phyloP scores from a whole-genome alignment of 1,140 invertebrate genomes.

The Heterodera schachtii region DNA sequence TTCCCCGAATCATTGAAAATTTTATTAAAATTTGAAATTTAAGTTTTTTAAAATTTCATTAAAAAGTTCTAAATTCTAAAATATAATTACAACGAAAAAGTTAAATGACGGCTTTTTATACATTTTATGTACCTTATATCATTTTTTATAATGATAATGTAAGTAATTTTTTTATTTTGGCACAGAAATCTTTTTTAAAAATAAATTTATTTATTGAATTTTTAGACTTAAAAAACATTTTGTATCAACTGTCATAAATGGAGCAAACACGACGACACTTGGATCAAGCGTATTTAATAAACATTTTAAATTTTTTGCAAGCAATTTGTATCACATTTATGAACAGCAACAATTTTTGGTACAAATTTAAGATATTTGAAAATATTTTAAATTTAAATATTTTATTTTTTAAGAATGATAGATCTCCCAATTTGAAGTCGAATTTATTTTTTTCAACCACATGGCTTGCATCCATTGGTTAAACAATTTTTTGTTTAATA shows the following conservation, averaged over 20 bases:
- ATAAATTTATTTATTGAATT: no score
- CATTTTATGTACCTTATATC: no score
- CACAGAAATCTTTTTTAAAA: no score
- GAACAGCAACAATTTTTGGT: constrained; percentile 23
- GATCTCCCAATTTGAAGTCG: constrained; percentile 54
- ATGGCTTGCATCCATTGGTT: constrained; percentile 57
- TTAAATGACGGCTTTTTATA: no score
- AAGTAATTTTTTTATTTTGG: no score
- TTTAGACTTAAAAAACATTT: constrained; percentile 25
- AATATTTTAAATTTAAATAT: constrained; percentile 3
- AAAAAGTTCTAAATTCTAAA: no score
- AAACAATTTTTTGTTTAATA: constrained; percentile 2
- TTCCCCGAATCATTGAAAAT: no score
- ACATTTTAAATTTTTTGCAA: constrained; percentile 1
- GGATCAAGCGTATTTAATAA: not conserved
- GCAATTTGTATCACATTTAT: constrained; percentile 13
- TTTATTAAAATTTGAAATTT: no score
- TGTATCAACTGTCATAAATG: not conserved
- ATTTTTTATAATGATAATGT: no score
- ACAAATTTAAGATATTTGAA: constrained; percentile 12
- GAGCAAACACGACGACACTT: not conserved
- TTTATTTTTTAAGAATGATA: constrained; percentile 21
- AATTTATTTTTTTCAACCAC: constrained; percentile 63
- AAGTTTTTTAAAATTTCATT: no score
- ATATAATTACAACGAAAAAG: no score